Conservation (phyloP, 2,797 vertebrate genomes). For the Acipenser ruthenus region DNA sequence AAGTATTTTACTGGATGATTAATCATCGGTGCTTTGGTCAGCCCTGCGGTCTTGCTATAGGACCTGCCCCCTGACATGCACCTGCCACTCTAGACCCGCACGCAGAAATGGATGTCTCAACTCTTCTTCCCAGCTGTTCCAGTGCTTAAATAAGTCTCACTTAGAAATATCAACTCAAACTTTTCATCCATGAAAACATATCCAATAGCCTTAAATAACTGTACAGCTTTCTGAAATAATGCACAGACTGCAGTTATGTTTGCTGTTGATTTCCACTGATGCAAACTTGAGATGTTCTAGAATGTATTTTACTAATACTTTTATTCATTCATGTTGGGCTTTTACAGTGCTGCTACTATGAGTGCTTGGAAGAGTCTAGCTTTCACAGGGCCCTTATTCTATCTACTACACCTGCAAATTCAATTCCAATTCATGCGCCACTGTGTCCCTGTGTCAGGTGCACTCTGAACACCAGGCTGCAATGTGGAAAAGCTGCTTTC, state of each 20-base stretch:
- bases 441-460: not conserved
- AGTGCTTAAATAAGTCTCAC: conserved; percentile 36
- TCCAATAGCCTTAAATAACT: conserved; percentile 25
- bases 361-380: not conserved
- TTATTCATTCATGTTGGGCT: not conserved
- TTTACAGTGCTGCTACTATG: not conserved
- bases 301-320: not conserved
- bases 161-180: conserved; percentile 1
- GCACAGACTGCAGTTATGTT: conserved; percentile 6
- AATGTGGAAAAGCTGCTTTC: not conserved
- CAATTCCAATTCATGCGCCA: not conserved
- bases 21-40: conserved; percentile 57
- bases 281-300: not conserved
- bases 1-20: conserved; percentile 63
- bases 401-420: not conserved
- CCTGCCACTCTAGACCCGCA: conserved; percentile 51
- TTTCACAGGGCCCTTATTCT: not conserved
- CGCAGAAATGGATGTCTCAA: conserved; percentile 44
- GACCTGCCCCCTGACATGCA: conserved; percentile 51
- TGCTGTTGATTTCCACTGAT: not conserved
- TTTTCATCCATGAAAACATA: conserved; percentile 19
- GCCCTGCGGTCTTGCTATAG: conserved; percentile 48
- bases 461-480: not conserved
- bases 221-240: conserved; percentile 7
- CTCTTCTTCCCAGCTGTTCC: conserved; percentile 50